Base-by-base conservation (phyloP, 2,113 vertebrate genomes). In the Poeciliopsis prolifica region DNA sequence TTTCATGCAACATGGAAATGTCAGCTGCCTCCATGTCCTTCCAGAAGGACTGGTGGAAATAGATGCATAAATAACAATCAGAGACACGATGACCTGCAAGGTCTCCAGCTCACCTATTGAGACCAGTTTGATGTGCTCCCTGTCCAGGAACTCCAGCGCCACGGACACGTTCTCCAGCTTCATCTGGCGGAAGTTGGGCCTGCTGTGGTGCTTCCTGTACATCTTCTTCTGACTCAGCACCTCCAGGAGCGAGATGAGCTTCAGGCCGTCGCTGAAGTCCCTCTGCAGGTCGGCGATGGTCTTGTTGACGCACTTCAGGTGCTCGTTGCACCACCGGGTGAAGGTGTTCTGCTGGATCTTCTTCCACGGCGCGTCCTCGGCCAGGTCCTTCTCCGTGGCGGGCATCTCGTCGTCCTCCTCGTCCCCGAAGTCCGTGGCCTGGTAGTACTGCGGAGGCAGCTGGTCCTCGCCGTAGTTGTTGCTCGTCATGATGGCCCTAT, bases 321-420 rank as follows among this genome's bases (percentile, higher is more conserved):
- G 97, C 88, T 97, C 93, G 78, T 98, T 99, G 92, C 96, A 98
- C 97, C 97, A 98, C 73, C 97, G 94, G 5, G 97, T 98, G 94
- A 98, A 99, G 2, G 97, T 98, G 95, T 99, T 98, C 94, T 99
- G 97, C 90, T 99, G 97, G 93, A 99, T 99, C 93, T 97, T 97
- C 94, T 98, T 98, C 97, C 97, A 99, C 0, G 97, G 97, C 54
- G 97, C 97, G 86, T 99, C 97, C 91, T 99, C 97, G 0, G 97
- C 97, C 69, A 99, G 91, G 86, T 99, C 97, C 90, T 99, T 99
- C 94, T 99, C 97, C 1, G 96, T 96, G 86, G 97, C 96, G 0
- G 97, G 97, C 93, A 98, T 96, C 89, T 99, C 94, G 72, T 95
- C 97, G 81, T 97, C 90, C 84, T 88, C 94, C 68, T 95, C 95